Evolutionary conservation across 2,797 vertebrate species (phyloP).

Genomic region (Microchirus variegatus): DNA sequence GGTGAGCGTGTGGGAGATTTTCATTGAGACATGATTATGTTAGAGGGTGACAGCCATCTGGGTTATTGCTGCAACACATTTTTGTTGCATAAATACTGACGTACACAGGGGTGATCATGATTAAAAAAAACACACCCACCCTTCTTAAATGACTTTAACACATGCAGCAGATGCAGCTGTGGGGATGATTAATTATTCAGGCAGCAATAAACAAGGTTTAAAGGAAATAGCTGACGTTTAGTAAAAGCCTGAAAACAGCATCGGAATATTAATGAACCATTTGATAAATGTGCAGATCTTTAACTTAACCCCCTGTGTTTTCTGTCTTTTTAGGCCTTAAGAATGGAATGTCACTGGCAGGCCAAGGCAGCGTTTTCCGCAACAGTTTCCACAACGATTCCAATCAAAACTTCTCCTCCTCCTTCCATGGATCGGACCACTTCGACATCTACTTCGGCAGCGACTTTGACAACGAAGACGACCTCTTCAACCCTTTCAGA

Average conservation of each 20-base stretch:
- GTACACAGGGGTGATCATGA: constrained; percentile 15
- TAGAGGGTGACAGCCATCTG: constrained; percentile 14
- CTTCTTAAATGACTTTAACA: constrained; percentile 13
- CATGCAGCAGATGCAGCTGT: constrained; percentile 39
- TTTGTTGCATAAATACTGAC: constrained; percentile 21
- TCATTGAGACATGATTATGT: constrained; percentile 1
- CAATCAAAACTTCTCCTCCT: constrained; percentile 90
- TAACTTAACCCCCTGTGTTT: constrained; percentile 1
- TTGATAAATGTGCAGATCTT: constrained; percentile 1
- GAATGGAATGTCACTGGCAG: constrained; percentile 57
- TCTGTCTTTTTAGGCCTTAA: constrained; percentile 69
- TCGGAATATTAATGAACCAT: neutral
- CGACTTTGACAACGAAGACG: constrained; percentile 84
- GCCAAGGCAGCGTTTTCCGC: constrained; percentile 83
- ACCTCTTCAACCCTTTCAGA: constrained; percentile 90
- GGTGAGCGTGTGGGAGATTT: constrained; percentile 71
- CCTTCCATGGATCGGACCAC: constrained; percentile 90
- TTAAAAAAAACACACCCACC: constrained; percentile 24
- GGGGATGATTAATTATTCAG: constrained; percentile 59
- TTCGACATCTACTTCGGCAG: constrained; percentile 93
- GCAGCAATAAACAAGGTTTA: constrained; percentile 14
- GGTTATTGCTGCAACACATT: constrained; percentile 9
- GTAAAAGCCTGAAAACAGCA: constrained; percentile 4
- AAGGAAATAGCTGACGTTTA: constrained; percentile 24
- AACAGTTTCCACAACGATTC: constrained; percentile 88